phyloP scores from a whole-genome alignment of 2,888 invertebrate species.

The Cyrtodaria siliqua region DNA sequence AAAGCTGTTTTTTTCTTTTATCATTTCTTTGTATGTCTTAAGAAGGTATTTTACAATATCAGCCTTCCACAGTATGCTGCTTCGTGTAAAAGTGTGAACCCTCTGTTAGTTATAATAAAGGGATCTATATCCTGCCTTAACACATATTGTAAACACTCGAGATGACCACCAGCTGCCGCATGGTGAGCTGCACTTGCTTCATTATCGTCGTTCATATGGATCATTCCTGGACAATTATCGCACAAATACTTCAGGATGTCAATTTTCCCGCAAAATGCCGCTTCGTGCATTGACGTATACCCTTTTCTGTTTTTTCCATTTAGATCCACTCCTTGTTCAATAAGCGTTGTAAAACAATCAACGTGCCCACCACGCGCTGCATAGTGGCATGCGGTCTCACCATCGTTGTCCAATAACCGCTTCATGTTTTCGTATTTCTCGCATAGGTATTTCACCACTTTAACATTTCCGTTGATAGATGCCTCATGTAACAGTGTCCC shows the following conservation, averaged over 20 bases:
- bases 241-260: conserved; percentile 40
- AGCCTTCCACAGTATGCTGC: conserved; percentile 45
- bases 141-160: conserved; percentile 38
- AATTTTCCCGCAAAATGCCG: conserved; percentile 47
- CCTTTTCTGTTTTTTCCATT: conserved; percentile 43
- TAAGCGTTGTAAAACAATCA: conserved; percentile 29
- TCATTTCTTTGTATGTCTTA: conserved; percentile 30
- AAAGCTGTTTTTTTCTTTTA: conserved; percentile 22
- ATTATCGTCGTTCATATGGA: conserved; percentile 37
- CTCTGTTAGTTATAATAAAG: conserved; percentile 17
- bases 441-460: no score
- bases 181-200: conserved; percentile 56
- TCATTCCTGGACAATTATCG: conserved; percentile 20
- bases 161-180: conserved; percentile 57
- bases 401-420: no score
- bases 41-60: conserved; percentile 46
- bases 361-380: conserved; percentile 41
- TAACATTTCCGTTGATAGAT: no score
- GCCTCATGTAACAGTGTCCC: no score
- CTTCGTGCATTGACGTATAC: conserved; percentile 47
- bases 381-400: no score
- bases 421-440: no score
- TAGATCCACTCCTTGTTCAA: conserved; percentile 18
- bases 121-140: conserved; percentile 23
- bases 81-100: conserved; percentile 47